Conservation (phyloP, 2,797 vertebrate species). For the Rhinatrema bivittatum region DNA sequence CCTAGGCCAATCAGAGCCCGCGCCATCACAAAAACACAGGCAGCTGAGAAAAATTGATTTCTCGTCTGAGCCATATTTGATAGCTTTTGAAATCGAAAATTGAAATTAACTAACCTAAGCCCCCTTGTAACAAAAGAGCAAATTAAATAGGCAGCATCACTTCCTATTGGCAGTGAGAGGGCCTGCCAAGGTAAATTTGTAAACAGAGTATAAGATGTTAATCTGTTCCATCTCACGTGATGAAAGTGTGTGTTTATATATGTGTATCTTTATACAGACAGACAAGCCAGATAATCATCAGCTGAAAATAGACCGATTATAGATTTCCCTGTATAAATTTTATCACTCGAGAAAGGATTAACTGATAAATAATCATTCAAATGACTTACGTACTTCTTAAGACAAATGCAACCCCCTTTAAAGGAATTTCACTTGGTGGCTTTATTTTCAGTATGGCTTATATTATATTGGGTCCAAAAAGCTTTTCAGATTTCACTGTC, state of each 20-base stretch:
- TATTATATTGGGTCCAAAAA: no score
- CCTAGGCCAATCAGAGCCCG: conserved; percentile 71
- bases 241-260: conserved; percentile 46
- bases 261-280: conserved; percentile 44
- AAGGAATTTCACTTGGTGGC: no score
- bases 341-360: no score
- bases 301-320: conserved; percentile 49
- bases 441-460: no score
- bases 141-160: conserved; percentile 90
- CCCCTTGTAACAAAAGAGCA: conserved; percentile 96
- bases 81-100: conserved; percentile 99
- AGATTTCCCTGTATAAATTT: conserved; percentile 47
- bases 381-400: no score
- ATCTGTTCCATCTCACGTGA: conserved; percentile 28
- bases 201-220: conserved; percentile 77
- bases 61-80: conserved; percentile 99
- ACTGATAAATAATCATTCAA: no score
- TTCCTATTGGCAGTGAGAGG: conserved; percentile 74
- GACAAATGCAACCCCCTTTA: no score
- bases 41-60: conserved; percentile 99
- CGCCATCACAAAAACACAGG: conserved; percentile 86
- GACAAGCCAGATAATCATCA: conserved; percentile 30
- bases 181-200: conserved; percentile 82
- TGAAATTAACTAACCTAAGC: conserved; percentile 99
- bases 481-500: no score